phyloP scores from a whole-genome alignment of 2,113 vertebrate genomes.

The Syngnathoides biaculeatus region DNA sequence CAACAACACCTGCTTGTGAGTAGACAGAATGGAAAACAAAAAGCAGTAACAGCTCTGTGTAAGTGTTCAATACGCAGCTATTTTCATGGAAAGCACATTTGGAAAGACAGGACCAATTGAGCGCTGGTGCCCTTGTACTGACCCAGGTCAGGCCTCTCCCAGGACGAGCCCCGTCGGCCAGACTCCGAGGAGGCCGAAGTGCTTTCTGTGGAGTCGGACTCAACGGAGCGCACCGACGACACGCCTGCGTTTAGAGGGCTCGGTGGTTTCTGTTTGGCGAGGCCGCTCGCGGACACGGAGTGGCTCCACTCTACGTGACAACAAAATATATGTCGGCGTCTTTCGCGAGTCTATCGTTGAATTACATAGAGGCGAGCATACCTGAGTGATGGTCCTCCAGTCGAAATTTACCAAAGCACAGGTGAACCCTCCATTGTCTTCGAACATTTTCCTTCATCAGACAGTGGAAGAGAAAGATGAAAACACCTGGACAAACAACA shows the following conservation, averaged over 20 bases:
- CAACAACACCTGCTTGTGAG: too few species aligned
- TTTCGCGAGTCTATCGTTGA: neutral
- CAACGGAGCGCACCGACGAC: conserved; percentile 64
- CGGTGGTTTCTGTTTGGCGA: conserved; percentile 50
- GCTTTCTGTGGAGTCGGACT: conserved; percentile 75
- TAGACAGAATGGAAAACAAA: too few species aligned
- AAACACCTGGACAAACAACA: conserved; percentile 74
- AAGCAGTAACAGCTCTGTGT: too few species aligned
- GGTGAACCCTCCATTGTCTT: conserved; percentile 79
- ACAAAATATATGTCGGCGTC: neutral
- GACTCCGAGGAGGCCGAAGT: conserved; percentile 70
- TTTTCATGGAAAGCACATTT: too few species aligned
- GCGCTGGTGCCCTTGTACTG: conserved; percentile 13
- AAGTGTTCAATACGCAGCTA: too few species aligned
- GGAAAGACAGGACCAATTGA: too few species aligned
- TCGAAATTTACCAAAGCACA: conserved; percentile 75
- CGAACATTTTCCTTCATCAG: conserved; percentile 85
- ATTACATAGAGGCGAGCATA: conserved; percentile 40
- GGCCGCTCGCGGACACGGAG: conserved; percentile 59
- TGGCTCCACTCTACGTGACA: conserved; percentile 74
- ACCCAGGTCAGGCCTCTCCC: conserved; percentile 66
- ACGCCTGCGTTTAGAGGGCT: conserved; percentile 12
- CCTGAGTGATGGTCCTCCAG: conserved; percentile 77
- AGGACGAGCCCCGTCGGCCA: conserved; percentile 52
- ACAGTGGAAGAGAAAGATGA: conserved; percentile 90